Percentiles rank a stretch among this genome's conserved stretches.
These are phyloP conservation scores for Enteromius trimaculatus DNA, from an alignment of 2,797 vertebrate genomes.

Conservation along the genomic window DNA sequence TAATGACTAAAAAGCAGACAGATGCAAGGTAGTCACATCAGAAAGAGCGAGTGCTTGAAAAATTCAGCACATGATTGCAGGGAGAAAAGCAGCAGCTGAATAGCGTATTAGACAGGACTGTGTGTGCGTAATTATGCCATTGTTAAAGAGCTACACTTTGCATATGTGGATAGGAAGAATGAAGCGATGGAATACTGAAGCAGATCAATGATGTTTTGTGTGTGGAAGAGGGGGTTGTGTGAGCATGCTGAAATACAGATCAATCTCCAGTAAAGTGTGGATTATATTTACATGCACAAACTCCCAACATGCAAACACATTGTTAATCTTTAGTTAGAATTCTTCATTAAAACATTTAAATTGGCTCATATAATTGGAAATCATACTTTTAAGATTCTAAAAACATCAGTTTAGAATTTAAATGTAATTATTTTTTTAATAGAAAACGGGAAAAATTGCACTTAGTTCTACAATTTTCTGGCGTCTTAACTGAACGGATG, in stretches of 20 bases:
- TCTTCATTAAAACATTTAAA: background rate
- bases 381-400: background rate
- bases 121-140: background rate
- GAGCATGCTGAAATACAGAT: background rate
- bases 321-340: background rate
- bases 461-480: background rate
- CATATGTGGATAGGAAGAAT: background rate
- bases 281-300: background rate
- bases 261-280: background rate
- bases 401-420: background rate
- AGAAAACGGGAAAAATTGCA: background rate
- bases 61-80: slow-evolving; percentile 64
- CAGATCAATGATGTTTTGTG: slow-evolving; percentile 1
- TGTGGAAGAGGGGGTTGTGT: slow-evolving; percentile 1
- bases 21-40: background rate
- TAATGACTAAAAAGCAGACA: slow-evolving; percentile 4
- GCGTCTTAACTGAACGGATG: background rate
- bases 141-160: background rate
- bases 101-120: slow-evolving; percentile 10
- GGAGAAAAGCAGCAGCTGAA: slow-evolving; percentile 14
- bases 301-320: background rate
- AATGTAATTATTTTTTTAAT: background rate
- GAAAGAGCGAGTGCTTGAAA: background rate
- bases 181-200: background rate
- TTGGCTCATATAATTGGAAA: background rate